phyloP scores from a whole-genome alignment of 2,888 invertebrate species.

The Melanostoma scalare region DNA sequence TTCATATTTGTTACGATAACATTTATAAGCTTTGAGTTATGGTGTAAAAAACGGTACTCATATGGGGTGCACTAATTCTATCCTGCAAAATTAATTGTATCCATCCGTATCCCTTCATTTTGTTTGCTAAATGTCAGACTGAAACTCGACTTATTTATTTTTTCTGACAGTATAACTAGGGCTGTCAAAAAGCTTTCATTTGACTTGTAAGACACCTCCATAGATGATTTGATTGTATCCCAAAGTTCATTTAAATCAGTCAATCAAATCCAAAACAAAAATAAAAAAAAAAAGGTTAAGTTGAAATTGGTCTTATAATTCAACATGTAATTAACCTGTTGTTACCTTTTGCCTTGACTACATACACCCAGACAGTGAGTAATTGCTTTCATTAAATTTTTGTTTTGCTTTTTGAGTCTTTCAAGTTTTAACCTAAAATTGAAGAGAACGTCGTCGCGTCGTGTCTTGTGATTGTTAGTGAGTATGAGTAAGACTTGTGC shows the following conservation, averaged over 20 bases:
- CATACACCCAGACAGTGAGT: slow-evolving; percentile 41
- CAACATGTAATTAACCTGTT: slow-evolving; percentile 39
- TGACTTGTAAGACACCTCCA: neutral
- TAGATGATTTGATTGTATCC: slow-evolving; percentile 1
- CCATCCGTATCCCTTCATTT: too few relatives aligned
- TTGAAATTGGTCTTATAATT: slow-evolving; percentile 28
- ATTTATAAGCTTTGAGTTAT: too few relatives aligned
- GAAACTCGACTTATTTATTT: too few relatives aligned
- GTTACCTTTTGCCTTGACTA: slow-evolving; percentile 32
- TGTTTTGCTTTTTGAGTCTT: neutral
- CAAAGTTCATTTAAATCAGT: neutral
- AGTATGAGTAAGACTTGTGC: too few relatives aligned
- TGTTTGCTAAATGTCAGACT: too few relatives aligned
- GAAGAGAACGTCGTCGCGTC: neutral
- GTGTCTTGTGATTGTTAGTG: too few relatives aligned
- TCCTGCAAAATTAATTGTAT: too few relatives aligned
- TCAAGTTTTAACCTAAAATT: neutral
- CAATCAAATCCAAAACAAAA: slow-evolving; percentile 11
- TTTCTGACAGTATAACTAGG: too few relatives aligned
- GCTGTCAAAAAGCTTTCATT: too few relatives aligned
- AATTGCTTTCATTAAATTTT: slow-evolving; percentile 30
- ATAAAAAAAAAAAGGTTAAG: neutral
- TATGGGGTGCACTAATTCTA: too few relatives aligned
- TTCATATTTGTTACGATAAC: too few relatives aligned
- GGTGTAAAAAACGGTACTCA: too few relatives aligned